phyloP scores from a whole-genome alignment of 2,797 vertebrate genomes.

The Danio jaintianensis region DNA sequence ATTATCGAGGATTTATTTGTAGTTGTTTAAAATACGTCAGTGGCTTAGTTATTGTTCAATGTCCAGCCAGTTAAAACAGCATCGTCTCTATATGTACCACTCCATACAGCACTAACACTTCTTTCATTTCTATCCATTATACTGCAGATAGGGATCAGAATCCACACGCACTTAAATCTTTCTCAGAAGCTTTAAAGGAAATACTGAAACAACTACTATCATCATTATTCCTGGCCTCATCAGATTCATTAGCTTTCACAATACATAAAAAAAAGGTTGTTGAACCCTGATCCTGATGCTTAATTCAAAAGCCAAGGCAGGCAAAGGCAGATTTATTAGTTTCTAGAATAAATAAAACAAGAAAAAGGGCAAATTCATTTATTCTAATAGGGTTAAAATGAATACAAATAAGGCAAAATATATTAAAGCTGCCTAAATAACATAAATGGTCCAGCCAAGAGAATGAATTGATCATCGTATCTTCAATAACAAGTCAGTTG shows the following conservation, averaged over 20 bases:
- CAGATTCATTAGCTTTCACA: conserved; percentile 10
- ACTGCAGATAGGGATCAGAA: conserved; percentile 4
- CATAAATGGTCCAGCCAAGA: conserved; percentile 59
- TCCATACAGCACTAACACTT: background rate
- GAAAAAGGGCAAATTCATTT: conserved; percentile 39
- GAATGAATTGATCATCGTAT: conserved; percentile 30
- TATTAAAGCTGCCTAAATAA: conserved; percentile 53
- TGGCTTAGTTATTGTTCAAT: conserved; percentile 3
- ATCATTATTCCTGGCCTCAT: conserved; percentile 22
- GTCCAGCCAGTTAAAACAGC: conserved; percentile 5
- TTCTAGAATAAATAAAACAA: conserved; percentile 62
- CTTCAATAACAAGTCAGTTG: conserved; percentile 34
- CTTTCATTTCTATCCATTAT: background rate
- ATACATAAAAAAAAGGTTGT: conserved; percentile 1
- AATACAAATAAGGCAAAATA: conserved; percentile 56
- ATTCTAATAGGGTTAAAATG: conserved; percentile 43
- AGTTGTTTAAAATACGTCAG: background rate
- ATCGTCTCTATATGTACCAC: background rate
- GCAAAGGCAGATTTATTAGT: conserved; percentile 55
- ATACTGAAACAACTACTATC: conserved; percentile 16
- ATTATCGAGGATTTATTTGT: background rate
- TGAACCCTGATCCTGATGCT: conserved; percentile 39
- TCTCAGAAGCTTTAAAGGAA: conserved; percentile 7
- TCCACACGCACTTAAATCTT: conserved; percentile 12
- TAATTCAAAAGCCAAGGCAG: conserved; percentile 42